Evolutionary conservation across 2,113 vertebrate genomes (phyloP), one percentile per base, ranked within the genome.

Genomic region (Globicephala melas): DNA sequence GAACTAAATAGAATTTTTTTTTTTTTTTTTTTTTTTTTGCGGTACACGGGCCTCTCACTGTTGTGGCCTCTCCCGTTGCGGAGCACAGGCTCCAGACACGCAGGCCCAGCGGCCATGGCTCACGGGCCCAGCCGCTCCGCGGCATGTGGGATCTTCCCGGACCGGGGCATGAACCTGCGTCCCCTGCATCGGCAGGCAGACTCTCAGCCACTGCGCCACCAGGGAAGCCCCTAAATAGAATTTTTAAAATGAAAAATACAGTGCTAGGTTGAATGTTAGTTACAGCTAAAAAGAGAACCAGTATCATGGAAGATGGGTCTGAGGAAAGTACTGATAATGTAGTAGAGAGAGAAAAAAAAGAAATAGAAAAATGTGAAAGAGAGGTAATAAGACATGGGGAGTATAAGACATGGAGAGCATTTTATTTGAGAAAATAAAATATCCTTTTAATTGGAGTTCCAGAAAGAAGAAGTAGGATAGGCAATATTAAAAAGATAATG

Each of bases 401-500:
- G 33, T n/a, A 6, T 36, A 12, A 91, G 28, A 96, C 18, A 67
- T 36, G 31, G 31, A 95, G 33, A 79, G 33, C 23, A 7, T 36
- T 9, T 21, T 21, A 58, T 58, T 55, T 55, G 76, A 79, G 18
- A 79, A 92, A 92, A 86, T 33, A 41, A 96, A 90, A 67, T 36
- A 90, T 8, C 47, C 25, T 50, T 79, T 93, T 93, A 58, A 47
- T 23, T 89, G 62, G 53, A 81, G 31, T 85, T 76, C 50, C 20
- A 77, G 28, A 5, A 96, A 38, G 23, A 93, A 95, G 4, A 33
- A 92, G 12, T 33, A 84, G 28, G 6, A 36, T 33, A 58, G 28
- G n/a, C 11, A 95, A 85, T 63, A 89, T 0, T 86, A 26, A 95
- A 97, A 88, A 63, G 50, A 77, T n/a, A 89, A 92, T 82, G 11